phyloP scores from a whole-genome alignment of 2,113 vertebrate genomes.

The Campylomormyrus tamandua region DNA sequence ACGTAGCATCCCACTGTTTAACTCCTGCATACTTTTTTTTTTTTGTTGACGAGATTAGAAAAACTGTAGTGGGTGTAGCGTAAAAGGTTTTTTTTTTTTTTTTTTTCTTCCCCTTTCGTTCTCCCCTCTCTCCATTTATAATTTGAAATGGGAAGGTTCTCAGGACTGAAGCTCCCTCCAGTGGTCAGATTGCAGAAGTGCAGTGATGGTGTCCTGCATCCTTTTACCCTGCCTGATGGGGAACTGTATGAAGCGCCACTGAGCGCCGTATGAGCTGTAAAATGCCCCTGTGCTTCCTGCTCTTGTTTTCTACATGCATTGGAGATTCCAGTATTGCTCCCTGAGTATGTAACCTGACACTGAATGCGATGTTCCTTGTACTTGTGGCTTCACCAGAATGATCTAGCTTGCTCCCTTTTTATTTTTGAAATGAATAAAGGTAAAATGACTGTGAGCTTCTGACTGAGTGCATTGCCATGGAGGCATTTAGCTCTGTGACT shows the following conservation, averaged over 20 bases:
- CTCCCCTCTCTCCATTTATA: neutral
- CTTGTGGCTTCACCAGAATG: neutral
- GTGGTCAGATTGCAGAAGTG: neutral
- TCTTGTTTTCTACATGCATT: neutral
- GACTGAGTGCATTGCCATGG: neutral
- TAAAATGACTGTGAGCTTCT: neutral
- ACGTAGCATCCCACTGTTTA: neutral
- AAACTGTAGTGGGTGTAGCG: neutral
- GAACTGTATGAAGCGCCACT: neutral
- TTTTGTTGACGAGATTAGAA: neutral
- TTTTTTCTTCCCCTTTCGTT: neutral
- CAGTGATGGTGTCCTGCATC: neutral
- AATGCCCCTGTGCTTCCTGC: neutral
- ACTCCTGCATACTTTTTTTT: neutral
- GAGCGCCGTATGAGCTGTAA: neutral
- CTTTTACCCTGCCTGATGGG: neutral
- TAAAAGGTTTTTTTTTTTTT: neutral
- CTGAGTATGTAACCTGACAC: slow-evolving; percentile 4
- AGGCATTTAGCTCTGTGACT: neutral
- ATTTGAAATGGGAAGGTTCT: neutral
- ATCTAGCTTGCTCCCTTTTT: neutral
- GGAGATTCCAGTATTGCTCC: neutral
- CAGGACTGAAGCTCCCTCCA: neutral
- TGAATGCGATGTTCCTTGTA: neutral
- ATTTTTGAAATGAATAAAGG: neutral